A percentile compares a stretch with the other conserved stretches of the same genome.
phyloP scores from a whole-genome alignment of 1,140 invertebrate species.

The Drosophila seguyi region DNA sequence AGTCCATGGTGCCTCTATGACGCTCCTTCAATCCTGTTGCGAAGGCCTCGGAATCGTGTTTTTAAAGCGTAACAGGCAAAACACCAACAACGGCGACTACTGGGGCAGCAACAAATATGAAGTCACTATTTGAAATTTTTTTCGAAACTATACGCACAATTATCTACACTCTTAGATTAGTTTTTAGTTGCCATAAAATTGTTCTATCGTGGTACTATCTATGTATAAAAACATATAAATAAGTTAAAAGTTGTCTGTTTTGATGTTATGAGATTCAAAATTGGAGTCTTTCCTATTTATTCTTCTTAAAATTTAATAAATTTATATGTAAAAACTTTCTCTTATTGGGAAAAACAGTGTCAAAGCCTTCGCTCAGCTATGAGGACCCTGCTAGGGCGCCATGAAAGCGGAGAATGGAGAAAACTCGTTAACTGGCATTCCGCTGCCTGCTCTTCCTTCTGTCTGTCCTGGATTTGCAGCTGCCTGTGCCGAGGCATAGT shows the following conservation, averaged over 20 bases:
- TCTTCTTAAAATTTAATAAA: background rate
- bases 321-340: background rate
- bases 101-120: constrained; percentile 38
- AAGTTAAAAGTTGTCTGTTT: too few relatives aligned
- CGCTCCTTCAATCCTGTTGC: constrained; percentile 26
- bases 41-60: constrained; percentile 51
- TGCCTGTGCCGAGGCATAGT: constrained; percentile 19
- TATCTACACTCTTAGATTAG: background rate
- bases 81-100: constrained; percentile 19
- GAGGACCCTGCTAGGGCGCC: constrained; percentile 2
- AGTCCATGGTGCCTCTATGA: background rate
- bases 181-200: too few relatives aligned
- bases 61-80: constrained; percentile 55
- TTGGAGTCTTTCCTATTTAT: background rate
- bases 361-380: background rate
- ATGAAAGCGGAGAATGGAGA: constrained; percentile 47
- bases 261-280: too few relatives aligned
- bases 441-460: constrained; percentile 39
- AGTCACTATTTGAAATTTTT: constrained; percentile 3
- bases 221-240: too few relatives aligned
- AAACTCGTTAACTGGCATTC: constrained; percentile 80
- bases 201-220: too few relatives aligned
- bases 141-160: constrained; percentile 10
- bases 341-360: background rate
- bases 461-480: constrained; percentile 64